These are phyloP conservation scores for Archips crataeganus DNA, from an alignment of 2,888 invertebrate genomes.

Conservation along the genomic window DNA sequence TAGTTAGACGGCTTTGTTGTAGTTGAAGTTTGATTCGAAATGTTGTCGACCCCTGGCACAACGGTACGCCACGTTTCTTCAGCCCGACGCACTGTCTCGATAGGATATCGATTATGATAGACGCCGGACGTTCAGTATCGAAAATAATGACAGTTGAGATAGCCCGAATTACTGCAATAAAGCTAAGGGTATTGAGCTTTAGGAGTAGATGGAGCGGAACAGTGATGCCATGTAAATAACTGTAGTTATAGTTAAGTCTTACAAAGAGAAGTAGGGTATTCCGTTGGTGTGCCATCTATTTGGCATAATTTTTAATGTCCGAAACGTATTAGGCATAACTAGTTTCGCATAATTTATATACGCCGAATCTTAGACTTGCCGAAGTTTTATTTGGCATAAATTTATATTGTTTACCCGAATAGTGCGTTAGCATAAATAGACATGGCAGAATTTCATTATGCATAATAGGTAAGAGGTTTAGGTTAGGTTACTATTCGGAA, in stretches of 20 bases:
- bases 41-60: constrained; percentile 58
- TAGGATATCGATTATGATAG: constrained; percentile 63
- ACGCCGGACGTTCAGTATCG: constrained; percentile 57
- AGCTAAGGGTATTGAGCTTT: constrained; percentile 22
- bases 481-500: too few species aligned
- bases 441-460: too few species aligned
- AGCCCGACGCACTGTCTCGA: constrained; percentile 63
- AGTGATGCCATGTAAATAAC: constrained; percentile 16
- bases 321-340: too few species aligned
- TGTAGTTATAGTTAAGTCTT: neutral
- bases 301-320: too few species aligned
- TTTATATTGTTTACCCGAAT: too few species aligned
- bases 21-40: constrained; percentile 38
- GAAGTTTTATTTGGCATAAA: too few species aligned
- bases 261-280: neutral
- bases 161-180: constrained; percentile 33
- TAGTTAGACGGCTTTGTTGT: neutral
- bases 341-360: too few species aligned
- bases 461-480: too few species aligned
- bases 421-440: too few species aligned
- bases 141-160: constrained; percentile 51
- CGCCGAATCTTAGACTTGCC: too few species aligned
- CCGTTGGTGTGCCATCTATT: neutral
- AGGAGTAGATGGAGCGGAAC: constrained; percentile 17
- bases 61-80: constrained; percentile 56